phyloP scores from a whole-genome alignment of 2,113 vertebrate species.

The Salvelinus namaycush region DNA sequence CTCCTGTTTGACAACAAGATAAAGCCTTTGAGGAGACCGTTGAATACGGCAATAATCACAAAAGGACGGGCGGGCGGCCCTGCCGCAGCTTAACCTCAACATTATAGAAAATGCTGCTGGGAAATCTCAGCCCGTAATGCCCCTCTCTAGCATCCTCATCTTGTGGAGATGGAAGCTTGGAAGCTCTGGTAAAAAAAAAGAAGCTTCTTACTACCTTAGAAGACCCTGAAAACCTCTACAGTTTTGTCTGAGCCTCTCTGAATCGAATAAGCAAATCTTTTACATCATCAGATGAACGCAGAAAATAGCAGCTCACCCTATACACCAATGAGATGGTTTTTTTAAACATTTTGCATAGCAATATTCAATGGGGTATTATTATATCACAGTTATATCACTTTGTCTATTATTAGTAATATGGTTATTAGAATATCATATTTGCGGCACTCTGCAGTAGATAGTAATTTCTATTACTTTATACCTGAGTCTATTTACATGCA shows the following conservation, averaged over 20 bases:
- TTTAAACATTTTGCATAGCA: background rate
- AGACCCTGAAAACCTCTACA: conserved; percentile 19
- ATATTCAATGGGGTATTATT: too few species aligned
- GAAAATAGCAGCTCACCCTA: background rate
- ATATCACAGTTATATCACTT: too few species aligned
- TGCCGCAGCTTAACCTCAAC: background rate
- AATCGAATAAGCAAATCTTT: background rate
- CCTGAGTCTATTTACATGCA: background rate
- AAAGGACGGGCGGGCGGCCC: background rate
- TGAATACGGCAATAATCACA: background rate
- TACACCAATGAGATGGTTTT: background rate
- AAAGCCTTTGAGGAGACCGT: conserved; percentile 1
- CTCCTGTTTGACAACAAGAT: background rate
- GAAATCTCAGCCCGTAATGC: conserved; percentile 23
- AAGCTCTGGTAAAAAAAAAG: conserved; percentile 17
- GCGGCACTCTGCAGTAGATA: background rate
- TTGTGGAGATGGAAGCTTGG: conserved; percentile 1
- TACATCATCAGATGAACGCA: background rate
- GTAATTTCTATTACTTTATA: background rate
- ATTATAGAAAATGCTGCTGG: background rate
- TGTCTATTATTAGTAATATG: background rate
- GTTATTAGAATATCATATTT: background rate
- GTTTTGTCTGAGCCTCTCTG: conserved; percentile 13
- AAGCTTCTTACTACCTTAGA: conserved; percentile 30
- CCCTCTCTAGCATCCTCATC: conserved; percentile 1